Evolutionary conservation across 2,888 invertebrate genomes (phyloP).

Genomic region (Aethes cnicana): DNA sequence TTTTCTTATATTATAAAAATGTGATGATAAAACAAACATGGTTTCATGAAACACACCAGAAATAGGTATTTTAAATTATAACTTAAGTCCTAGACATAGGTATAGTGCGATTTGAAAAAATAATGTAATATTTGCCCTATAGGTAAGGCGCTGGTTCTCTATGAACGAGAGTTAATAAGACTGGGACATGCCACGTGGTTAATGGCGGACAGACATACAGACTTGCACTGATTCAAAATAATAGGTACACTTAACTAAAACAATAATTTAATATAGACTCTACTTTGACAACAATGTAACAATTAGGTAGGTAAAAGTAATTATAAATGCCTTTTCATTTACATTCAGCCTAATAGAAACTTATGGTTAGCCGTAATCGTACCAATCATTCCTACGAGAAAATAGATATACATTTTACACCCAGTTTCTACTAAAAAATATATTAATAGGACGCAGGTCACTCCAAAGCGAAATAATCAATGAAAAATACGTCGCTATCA

Average conservation of each 20-base stretch:
- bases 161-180: too few relatives aligned
- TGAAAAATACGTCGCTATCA: conserved; percentile 58
- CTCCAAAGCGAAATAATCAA: conserved; percentile 54
- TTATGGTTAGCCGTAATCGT: conserved; percentile 45
- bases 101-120: too few relatives aligned
- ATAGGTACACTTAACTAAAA: conserved; percentile 59
- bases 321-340: conserved; percentile 72
- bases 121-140: too few relatives aligned
- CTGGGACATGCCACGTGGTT: conserved; percentile 3
- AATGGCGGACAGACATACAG: not conserved
- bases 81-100: too few relatives aligned
- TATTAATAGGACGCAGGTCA: conserved; percentile 57
- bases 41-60: conserved; percentile 11
- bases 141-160: too few relatives aligned
- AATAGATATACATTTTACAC: conserved; percentile 23
- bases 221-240: conserved; percentile 43
- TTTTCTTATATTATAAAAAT: not conserved
- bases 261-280: conserved; percentile 78
- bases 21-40: conserved; percentile 14
- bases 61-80: too few relatives aligned
- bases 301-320: conserved; percentile 63
- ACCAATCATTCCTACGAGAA: conserved; percentile 30
- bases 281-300: conserved; percentile 75
- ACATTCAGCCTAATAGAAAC: conserved; percentile 61
- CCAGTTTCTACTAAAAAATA: conserved; percentile 44